phyloP scores from a whole-genome alignment of 2,797 vertebrate genomes.

The Myripristis murdjan region DNA sequence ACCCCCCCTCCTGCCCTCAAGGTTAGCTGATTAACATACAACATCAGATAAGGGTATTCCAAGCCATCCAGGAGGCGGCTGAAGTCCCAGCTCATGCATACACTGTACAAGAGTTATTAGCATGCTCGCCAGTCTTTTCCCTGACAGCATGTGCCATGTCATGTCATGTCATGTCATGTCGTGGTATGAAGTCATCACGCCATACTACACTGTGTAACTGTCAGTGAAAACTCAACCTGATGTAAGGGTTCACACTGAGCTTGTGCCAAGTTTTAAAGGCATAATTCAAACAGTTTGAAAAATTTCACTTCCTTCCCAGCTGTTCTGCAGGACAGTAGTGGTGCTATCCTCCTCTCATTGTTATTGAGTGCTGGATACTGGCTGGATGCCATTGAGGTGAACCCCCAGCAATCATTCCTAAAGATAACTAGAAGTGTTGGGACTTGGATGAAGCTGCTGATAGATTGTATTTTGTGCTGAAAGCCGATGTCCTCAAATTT shows the following conservation, averaged over 20 bases:
- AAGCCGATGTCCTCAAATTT: slow-evolving; percentile 7
- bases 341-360: no score
- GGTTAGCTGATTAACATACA: slow-evolving; percentile 76
- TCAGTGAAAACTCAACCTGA: slow-evolving; percentile 25
- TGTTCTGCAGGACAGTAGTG: no score
- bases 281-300: no score
- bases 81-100: slow-evolving; percentile 63
- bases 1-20: slow-evolving; percentile 45
- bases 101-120: slow-evolving; percentile 48
- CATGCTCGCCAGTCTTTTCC: slow-evolving; percentile 45
- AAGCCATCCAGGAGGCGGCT: slow-evolving; percentile 54
- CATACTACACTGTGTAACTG: slow-evolving; percentile 40
- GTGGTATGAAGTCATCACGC: slow-evolving; percentile 41
- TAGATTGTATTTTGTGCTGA: slow-evolving; percentile 1
- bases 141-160: slow-evolving; percentile 57
- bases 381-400: no score
- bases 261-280: no score
- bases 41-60: slow-evolving; percentile 63
- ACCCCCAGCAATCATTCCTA: slow-evolving; percentile 9
- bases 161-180: slow-evolving; percentile 18
- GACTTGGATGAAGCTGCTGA: neutral
- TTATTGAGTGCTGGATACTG: no score
- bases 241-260: neutral
- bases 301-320: no score
- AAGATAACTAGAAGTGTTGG: neutral